Conservation (phyloP, 2,113 vertebrate species). For the Caretta caretta region DNA sequence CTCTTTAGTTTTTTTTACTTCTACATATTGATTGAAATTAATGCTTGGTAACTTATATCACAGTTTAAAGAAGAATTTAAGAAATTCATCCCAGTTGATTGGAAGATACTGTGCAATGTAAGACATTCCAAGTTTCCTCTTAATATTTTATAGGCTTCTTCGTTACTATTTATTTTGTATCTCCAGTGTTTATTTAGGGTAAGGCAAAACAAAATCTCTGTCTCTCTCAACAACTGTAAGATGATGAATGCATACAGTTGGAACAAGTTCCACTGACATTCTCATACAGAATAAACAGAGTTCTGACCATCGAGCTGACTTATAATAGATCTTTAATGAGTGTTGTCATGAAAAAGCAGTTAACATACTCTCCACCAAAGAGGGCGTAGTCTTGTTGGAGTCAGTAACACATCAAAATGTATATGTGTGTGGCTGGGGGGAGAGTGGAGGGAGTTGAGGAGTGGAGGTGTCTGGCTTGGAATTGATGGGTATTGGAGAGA, state of each 20-base stretch:
- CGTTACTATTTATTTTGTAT: slow-evolving; percentile 71
- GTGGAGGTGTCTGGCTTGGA: background rate
- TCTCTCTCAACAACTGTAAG: slow-evolving; percentile 65
- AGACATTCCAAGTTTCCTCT: slow-evolving; percentile 52
- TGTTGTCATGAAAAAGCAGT: slow-evolving; percentile 72
- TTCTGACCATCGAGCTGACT: slow-evolving; percentile 58
- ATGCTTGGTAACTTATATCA: slow-evolving; percentile 31
- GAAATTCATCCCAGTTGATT: slow-evolving; percentile 34
- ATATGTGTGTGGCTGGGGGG: background rate
- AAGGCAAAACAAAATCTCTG: slow-evolving; percentile 68
- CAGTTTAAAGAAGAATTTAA: slow-evolving; percentile 43
- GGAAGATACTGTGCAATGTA: slow-evolving; percentile 53
- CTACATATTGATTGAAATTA: slow-evolving; percentile 6
- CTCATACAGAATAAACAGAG: slow-evolving; percentile 64
- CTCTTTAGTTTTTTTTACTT: slow-evolving; percentile 26
- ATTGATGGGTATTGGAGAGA: background rate
- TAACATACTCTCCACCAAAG: slow-evolving; percentile 17
- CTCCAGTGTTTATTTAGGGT: slow-evolving; percentile 69
- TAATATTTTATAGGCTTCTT: slow-evolving; percentile 56
- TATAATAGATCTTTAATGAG: slow-evolving; percentile 72
- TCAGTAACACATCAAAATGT: slow-evolving; percentile 40
- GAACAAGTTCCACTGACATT: slow-evolving; percentile 59
- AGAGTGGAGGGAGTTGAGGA: background rate
- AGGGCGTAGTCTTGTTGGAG: slow-evolving; percentile 13
- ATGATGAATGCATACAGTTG: slow-evolving; percentile 62